phyloP scores from a whole-genome alignment of 2,113 vertebrate genomes.

The Phylloscopus trochiloides region DNA sequence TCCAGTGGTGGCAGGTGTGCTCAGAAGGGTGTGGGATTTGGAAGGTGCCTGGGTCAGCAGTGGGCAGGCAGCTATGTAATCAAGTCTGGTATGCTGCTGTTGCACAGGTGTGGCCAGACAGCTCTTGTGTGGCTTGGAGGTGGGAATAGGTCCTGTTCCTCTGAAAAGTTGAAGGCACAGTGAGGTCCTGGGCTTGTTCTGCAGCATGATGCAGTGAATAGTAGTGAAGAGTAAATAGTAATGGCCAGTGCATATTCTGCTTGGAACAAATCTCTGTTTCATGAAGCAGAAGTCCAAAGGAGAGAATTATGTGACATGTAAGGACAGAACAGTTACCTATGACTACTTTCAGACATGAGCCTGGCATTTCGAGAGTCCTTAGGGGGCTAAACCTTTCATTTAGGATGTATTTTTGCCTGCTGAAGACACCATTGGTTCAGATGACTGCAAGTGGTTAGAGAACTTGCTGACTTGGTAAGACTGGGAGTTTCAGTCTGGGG shows the following conservation, averaged over 20 bases:
- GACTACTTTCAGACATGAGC: background rate
- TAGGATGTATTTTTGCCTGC: background rate
- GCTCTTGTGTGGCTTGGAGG: background rate
- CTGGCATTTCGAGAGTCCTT: background rate
- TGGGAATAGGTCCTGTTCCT: background rate
- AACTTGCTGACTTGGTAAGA: background rate
- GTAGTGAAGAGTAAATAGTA: background rate
- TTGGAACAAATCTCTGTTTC: background rate
- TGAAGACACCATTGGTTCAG: background rate
- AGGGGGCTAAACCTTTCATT: background rate
- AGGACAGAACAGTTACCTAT: background rate
- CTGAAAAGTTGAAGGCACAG: background rate
- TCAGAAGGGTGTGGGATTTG: background rate
- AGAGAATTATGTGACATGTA: background rate
- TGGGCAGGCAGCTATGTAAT: background rate
- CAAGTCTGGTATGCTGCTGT: background rate
- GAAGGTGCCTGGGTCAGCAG: background rate
- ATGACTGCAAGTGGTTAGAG: background rate
- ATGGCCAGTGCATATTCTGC: background rate
- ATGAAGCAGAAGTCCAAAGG: background rate
- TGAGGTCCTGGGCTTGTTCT: background rate
- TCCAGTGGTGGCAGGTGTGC: background rate
- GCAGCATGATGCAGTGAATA: fast-evolving
- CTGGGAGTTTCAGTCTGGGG: background rate
- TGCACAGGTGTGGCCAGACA: background rate